phyloP scores from a whole-genome alignment of 2,888 invertebrate genomes.

The Caenorhabditis sp. region DNA sequence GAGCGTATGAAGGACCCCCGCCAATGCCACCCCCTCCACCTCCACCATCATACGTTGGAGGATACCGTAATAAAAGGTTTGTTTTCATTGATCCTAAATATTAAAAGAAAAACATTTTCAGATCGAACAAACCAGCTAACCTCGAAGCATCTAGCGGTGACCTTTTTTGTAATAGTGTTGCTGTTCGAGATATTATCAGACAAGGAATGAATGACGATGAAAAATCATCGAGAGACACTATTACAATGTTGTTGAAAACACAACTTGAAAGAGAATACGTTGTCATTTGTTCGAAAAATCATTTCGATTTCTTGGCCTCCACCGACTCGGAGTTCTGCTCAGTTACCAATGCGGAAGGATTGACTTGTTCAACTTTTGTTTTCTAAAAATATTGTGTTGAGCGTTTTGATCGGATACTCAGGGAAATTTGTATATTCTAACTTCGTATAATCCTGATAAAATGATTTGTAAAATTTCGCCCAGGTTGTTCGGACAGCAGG shows the following conservation, averaged over 20 bases:
- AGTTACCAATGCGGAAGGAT: constrained; percentile 25
- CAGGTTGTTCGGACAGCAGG: too few relatives aligned
- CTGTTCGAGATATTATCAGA: constrained; percentile 36
- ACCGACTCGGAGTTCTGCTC: constrained; percentile 39
- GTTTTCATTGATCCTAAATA: neutral
- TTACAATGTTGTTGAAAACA: constrained; percentile 26
- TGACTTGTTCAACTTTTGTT: constrained; percentile 42
- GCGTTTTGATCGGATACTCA: neutral
- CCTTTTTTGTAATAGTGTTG: constrained; percentile 34
- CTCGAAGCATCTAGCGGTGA: constrained; percentile 32
- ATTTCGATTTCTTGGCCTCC: constrained; percentile 36
- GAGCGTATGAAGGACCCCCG: constrained; percentile 2
- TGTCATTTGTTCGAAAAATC: constrained; percentile 34
- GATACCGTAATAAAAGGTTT: constrained; percentile 6
- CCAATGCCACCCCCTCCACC: constrained; percentile 23
- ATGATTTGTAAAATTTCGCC: too few relatives aligned
- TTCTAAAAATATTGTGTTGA: constrained; percentile 15
- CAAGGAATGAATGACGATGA: constrained; percentile 39
- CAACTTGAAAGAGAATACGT: constrained; percentile 27
- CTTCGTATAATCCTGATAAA: too few relatives aligned
- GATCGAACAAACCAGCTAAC: constrained; percentile 26
- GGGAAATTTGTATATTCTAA: neutral
- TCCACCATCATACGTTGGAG: constrained; percentile 13
- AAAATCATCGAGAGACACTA: constrained; percentile 31
- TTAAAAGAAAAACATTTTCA: neutral